These are phyloP conservation scores for Podocnemis expansa DNA, from an alignment of 2,113 vertebrate genomes.

Conservation along the genomic window DNA sequence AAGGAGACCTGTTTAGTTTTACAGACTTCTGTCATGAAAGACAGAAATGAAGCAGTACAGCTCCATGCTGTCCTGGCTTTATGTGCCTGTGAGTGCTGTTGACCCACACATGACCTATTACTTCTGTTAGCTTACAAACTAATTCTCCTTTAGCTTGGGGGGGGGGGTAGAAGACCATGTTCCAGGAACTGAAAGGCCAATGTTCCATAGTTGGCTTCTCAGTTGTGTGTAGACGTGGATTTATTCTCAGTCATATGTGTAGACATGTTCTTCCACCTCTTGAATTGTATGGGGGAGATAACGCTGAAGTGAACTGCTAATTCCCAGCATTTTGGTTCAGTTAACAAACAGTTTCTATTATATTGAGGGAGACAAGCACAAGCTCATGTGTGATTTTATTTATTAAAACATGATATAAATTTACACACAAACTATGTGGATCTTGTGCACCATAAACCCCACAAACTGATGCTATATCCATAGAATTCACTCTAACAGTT, in stretches of 20 bases:
- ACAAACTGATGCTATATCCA: neutral
- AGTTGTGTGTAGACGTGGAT: neutral
- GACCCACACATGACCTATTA: neutral
- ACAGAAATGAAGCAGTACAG: fast-evolving
- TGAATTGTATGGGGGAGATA: neutral
- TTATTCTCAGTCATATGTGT: neutral
- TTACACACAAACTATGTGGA: neutral
- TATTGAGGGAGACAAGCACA: neutral
- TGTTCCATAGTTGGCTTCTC: neutral
- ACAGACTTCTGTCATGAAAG: neutral
- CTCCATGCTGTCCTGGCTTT: neutral
- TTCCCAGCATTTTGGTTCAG: no score
- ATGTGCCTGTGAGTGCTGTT: fast-evolving
- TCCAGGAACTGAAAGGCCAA: neutral
- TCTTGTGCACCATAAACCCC: neutral
- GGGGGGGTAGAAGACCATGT: neutral
- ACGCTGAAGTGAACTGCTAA: neutral
- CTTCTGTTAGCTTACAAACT: neutral
- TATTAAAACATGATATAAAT: no score
- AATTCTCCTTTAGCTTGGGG: neutral
- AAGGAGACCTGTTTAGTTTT: neutral
- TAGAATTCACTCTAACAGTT: neutral
- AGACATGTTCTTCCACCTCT: neutral
- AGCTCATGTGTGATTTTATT: neutral
- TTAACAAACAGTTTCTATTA: no score